Evolutionary conservation across 2,113 vertebrate species (phyloP).

Genomic region (Oncorhynchus nerka): DNA sequence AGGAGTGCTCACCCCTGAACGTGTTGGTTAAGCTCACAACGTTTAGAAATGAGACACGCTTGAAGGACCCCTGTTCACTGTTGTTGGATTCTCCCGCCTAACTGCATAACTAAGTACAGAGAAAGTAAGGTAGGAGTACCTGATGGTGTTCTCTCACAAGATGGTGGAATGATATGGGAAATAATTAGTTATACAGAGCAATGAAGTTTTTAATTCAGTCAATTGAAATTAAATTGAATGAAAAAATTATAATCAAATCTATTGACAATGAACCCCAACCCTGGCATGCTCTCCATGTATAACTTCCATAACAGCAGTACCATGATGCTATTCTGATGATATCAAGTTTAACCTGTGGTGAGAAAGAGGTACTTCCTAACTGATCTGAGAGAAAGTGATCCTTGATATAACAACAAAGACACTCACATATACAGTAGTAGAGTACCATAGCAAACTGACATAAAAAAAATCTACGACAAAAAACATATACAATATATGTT

Average conservation of each 20-base stretch:
- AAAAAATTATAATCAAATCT: neutral
- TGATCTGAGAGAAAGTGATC: neutral
- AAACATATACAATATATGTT: constrained; percentile 13
- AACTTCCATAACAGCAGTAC: neutral
- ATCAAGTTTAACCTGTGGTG: neutral
- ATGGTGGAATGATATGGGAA: neutral
- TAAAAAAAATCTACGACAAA: neutral
- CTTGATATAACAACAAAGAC: neutral
- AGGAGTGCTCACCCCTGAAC: constrained; percentile 4
- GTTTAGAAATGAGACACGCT: neutral
- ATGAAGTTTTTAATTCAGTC: neutral
- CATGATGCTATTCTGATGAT: neutral
- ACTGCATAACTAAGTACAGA: neutral
- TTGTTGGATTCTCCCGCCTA: neutral
- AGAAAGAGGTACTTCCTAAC: neutral
- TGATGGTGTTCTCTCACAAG: neutral
- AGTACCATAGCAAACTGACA: neutral
- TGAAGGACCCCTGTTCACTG: neutral
- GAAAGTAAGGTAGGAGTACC: neutral
- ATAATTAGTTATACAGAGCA: neutral
- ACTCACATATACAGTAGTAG: neutral
- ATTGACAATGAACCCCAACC: no score
- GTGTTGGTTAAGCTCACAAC: neutral
- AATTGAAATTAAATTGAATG: neutral
- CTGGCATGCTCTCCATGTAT: no score